These are phyloP conservation scores for Phymatocera aterrima DNA, from an alignment of 2,888 invertebrate genomes.

Conservation along the genomic window DNA sequence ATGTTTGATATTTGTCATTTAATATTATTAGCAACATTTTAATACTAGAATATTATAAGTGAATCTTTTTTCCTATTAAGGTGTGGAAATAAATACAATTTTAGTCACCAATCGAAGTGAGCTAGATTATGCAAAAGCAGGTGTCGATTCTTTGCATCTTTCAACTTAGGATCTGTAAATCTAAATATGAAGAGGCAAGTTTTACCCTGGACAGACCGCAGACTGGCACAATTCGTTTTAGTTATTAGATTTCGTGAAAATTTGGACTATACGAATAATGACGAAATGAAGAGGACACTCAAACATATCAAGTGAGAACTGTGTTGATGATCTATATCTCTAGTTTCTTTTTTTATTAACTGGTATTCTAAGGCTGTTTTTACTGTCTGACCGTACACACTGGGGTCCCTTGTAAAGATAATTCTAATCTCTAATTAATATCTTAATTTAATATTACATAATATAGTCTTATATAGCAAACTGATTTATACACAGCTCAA, in stretches of 20 bases:
- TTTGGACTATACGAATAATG: not conserved
- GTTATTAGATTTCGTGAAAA: constrained; percentile 5
- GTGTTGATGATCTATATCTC: constrained; percentile 35
- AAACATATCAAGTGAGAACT: constrained; percentile 21
- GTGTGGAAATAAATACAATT: not conserved
- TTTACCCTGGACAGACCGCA: not conserved
- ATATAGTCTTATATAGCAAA: constrained; percentile 31
- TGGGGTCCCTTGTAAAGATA: constrained; percentile 29
- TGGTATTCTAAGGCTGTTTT: constrained; percentile 37
- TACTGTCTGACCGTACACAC: constrained; percentile 36
- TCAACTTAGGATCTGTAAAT: constrained; percentile 25
- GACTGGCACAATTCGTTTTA: constrained; percentile 31
- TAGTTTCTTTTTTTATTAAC: constrained; percentile 32
- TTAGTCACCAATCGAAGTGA: not conserved
- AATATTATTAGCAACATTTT: constrained; percentile 2
- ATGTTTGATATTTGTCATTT: constrained; percentile 30
- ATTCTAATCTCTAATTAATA: constrained; percentile 29
- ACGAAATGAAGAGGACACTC: not conserved
- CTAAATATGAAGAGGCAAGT: constrained; percentile 15
- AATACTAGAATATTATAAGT: constrained; percentile 1
- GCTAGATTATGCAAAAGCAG: not conserved
- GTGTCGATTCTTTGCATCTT: not conserved
- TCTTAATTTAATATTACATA: constrained; percentile 35
- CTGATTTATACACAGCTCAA: constrained; percentile 37
- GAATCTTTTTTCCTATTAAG: not conserved